phyloP scores from a whole-genome alignment of 2,888 invertebrate species.

The Apamea epomidion region DNA sequence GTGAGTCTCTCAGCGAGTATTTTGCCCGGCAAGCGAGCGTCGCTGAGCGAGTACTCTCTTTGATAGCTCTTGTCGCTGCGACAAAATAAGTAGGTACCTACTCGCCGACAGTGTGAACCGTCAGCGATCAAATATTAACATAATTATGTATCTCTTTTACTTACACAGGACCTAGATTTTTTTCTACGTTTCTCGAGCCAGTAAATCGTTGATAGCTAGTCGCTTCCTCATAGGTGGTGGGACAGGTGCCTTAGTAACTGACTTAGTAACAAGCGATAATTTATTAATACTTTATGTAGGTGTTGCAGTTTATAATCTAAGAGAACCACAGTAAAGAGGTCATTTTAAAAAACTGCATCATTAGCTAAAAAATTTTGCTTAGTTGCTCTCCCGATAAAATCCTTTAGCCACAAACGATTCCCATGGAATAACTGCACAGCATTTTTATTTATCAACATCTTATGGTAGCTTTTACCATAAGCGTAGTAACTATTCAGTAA shows the following conservation, averaged over 20 bases:
- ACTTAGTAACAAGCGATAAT: neutral
- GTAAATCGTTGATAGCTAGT: neutral
- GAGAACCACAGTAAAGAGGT: neutral
- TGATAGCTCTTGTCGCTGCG: too few relatives aligned
- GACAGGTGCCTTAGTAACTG: neutral
- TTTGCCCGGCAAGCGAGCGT: too few relatives aligned
- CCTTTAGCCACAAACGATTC: neutral
- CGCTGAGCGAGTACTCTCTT: too few relatives aligned
- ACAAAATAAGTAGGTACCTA: too few relatives aligned
- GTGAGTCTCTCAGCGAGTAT: too few relatives aligned
- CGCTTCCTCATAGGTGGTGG: neutral
- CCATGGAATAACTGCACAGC: neutral
- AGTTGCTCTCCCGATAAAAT: neutral
- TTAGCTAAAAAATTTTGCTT: neutral
- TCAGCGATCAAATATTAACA: too few relatives aligned
- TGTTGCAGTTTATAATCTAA: constrained; percentile 1
- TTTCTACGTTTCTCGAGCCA: too few relatives aligned
- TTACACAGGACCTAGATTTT: too few relatives aligned
- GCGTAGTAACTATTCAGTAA: too few relatives aligned
- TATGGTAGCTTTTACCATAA: too few relatives aligned
- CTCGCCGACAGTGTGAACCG: too few relatives aligned
- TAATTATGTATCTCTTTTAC: too few relatives aligned
- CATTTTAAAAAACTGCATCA: neutral
- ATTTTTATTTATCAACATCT: neutral
- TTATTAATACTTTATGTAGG: constrained; percentile 7